Evolutionary conservation across 2,888 invertebrate species (phyloP).

Genomic region (Nesidiocoris tenuis): DNA sequence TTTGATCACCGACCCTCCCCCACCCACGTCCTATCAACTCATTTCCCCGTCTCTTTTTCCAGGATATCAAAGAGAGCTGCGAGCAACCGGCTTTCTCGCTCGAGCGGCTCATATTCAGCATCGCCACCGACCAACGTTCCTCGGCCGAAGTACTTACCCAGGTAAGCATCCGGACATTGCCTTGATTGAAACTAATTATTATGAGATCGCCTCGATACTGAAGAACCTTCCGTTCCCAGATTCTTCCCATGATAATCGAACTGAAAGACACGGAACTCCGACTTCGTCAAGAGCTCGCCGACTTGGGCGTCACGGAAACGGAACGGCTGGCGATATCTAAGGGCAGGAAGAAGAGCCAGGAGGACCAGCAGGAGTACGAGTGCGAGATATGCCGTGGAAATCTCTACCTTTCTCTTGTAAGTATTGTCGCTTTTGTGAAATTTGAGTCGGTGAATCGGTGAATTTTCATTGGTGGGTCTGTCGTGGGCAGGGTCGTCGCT

Average conservation of each 20-base stretch:
- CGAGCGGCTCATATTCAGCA: slow-evolving; percentile 74
- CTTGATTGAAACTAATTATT: no score
- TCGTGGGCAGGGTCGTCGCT: no score
- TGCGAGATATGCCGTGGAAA: slow-evolving; percentile 82
- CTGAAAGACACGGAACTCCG: slow-evolving; percentile 65
- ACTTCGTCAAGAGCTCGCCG: slow-evolving; percentile 64
- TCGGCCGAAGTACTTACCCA: slow-evolving; percentile 65
- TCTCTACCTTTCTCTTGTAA: slow-evolving; percentile 71
- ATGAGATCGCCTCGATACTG: no score
- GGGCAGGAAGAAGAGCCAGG: slow-evolving; percentile 54
- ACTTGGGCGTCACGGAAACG: slow-evolving; percentile 63
- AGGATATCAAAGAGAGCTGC: slow-evolving; percentile 79
- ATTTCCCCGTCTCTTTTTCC: no score
- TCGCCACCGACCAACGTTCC: slow-evolving; percentile 68
- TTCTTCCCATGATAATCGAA: slow-evolving; percentile 64
- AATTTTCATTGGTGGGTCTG: no score
- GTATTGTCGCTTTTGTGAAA: neutral
- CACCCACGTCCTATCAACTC: neutral
- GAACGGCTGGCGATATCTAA: slow-evolving; percentile 65
- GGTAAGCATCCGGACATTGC: slow-evolving; percentile 55
- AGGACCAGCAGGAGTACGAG: slow-evolving; percentile 70
- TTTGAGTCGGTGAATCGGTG: no score
- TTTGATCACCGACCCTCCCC: neutral
- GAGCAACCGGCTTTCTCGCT: slow-evolving; percentile 89
- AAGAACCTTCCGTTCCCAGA: slow-evolving; percentile 51